Evolutionary conservation across 2,888 invertebrate species (phyloP).

Genomic region (Dione vanillae): DNA sequence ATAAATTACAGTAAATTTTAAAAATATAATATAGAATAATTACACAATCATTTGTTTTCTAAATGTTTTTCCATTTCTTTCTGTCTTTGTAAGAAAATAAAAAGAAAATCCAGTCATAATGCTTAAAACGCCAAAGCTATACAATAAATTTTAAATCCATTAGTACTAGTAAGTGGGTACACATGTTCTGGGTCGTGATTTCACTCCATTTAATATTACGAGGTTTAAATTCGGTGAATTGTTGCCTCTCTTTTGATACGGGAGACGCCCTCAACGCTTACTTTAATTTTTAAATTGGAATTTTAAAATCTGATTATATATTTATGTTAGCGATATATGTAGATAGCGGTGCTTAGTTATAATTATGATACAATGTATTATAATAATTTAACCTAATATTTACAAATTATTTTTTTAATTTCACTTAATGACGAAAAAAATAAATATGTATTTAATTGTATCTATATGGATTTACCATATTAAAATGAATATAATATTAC

Average conservation of each 20-base stretch:
- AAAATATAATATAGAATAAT: too few species aligned
- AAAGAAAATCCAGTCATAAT: background rate
- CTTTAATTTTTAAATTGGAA: conserved; percentile 47
- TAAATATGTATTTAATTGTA: too few species aligned
- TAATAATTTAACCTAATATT: too few species aligned
- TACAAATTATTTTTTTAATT: background rate
- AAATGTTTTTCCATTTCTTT: background rate
- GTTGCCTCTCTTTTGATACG: conserved; percentile 66
- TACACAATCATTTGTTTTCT: too few species aligned
- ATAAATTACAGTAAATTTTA: too few species aligned
- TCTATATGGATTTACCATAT: too few species aligned
- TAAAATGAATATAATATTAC: background rate
- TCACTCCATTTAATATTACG: conserved; percentile 83
- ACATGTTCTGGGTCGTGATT: conserved; percentile 74
- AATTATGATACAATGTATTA: too few species aligned
- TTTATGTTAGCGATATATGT: background rate
- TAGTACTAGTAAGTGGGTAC: conserved; percentile 74
- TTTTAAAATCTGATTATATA: conserved; percentile 18
- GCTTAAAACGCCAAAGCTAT: conserved; percentile 71
- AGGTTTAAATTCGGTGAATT: conserved; percentile 81
- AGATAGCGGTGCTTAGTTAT: background rate
- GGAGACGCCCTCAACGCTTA: conserved; percentile 51
- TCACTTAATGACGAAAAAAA: too few species aligned
- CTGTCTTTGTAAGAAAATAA: background rate
- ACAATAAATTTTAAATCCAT: conserved; percentile 84